Evolutionary conservation across 2,888 invertebrate species (phyloP), one percentile per base, ranked within the genome.

Genomic region (Periphyllus acericola): DNA sequence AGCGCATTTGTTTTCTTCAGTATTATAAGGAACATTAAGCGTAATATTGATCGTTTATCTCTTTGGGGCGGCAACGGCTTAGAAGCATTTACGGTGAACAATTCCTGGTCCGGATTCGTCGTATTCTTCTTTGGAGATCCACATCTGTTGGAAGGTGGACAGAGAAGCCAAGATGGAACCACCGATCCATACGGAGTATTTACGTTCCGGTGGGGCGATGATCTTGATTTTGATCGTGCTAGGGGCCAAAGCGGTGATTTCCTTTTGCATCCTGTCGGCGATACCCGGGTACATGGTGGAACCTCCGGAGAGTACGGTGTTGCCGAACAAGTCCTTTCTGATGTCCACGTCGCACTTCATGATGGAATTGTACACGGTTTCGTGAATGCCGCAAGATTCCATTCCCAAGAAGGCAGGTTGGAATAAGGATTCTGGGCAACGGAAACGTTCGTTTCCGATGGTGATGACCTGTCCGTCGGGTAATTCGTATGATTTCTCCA

Each of bases 301-400:
- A 92, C 96, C 96, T 92, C 96, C 96, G 91, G 97, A 97, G 93
- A 97, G 94, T 92, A 97, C 97, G 90, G 96, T 96, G 95, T 96
- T 96, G 94, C 96, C 96, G 94, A 96, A 96, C 94, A 96, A 93
- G 94, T 96, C 96, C 94, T 96, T 96, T 93, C 96, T 95, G 95
- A 97, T 97, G 93, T 97, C 97, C 89, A 97, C 96, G 93, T 97
- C 97, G 94, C 97, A 97, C 95, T 97, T 97, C 97, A 97, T 97
- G 96, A 97, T 97, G 92, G 96, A 97, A 94, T 97, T 97, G 96
- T 96, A 97, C 92, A 96, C 96, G 93, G 96, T 97, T 93, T 97
- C 97, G 93, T 97, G 97, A 94, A 97, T 96, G 92, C 96, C 96
- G 94, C 95, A 95, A 90, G 96, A 96, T 94, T 96, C 96, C 96